Base-by-base conservation (phyloP, 2,797 vertebrate species). In the Phataginus tetradactyla region DNA sequence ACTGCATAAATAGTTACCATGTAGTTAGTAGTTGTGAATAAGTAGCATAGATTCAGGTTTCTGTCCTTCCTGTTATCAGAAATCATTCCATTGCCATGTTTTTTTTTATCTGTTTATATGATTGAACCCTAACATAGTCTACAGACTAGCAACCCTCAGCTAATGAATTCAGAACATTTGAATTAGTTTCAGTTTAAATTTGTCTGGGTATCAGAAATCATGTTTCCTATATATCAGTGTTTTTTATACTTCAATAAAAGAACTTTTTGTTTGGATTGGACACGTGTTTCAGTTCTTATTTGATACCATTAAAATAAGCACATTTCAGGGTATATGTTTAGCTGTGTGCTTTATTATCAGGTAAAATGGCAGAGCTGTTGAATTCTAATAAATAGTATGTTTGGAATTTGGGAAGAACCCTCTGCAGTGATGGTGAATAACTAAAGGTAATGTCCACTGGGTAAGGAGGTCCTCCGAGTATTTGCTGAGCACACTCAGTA, bases 351-450 rank as follows among this genome's bases (percentile, higher is more conserved):
- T 93, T 86, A 93, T 89, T 87, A 55, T 81, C 90, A 63, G 74
- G 79, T 94, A 86, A 95, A 93, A 95, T 51, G 57, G 18, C 66
- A 72, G 7, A 17, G 21, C 55, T 92, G 61, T 80, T 86, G 75
- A 96, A 92, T 94, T 94, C 12, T 87, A 86, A 59, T 69, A 84
- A 86, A 59, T 69, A 87, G 11, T 59, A 64, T 78, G 27, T 51
- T 90, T 95, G 80, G 74, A 96, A 96, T 88, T 81, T 94, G 81
- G 68, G 23, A 92, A 79, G 88, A 95, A 88, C 57, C 42, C 74
- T 95, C 61, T 39, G n/a, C 53, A 59, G 42, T 15, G 10, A 84
- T 79, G 61, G 95, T 91, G 61, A 95, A 85, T 75, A 95, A 94
- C 69, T 74, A 87, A 5, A 86, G 29, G 64, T 92, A 95, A 96